phyloP scores from a whole-genome alignment of 2,797 vertebrate genomes.

The Crypturellus tataupa region DNA sequence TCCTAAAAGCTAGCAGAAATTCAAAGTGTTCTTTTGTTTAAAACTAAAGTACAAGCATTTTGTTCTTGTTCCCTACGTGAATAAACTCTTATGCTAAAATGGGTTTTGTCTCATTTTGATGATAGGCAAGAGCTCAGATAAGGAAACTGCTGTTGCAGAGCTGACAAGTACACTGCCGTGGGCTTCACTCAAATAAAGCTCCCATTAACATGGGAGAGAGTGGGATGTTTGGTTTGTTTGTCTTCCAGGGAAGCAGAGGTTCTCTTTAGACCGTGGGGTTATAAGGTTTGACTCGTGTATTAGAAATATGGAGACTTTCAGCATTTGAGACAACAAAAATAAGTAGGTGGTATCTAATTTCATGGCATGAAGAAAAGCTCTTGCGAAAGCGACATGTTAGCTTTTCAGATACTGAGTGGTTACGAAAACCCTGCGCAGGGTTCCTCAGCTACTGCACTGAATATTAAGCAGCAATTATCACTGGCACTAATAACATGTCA shows the following conservation, averaged over 20 bases:
- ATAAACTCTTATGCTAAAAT: slow-evolving; percentile 1
- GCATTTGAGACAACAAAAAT: neutral
- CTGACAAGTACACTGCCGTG: neutral
- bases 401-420: neutral
- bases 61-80: neutral
- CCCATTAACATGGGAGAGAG: neutral
- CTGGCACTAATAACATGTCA: neutral
- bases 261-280: neutral
- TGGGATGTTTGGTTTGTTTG: neutral
- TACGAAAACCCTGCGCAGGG: neutral
- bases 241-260: neutral
- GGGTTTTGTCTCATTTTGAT: neutral
- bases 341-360: neutral
- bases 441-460: neutral
- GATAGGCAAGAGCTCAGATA: neutral
- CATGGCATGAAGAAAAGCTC: no score
- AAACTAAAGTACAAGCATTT: neutral
- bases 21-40: slow-evolving; percentile 2
- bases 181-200: neutral
- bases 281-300: neutral
- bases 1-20: neutral
- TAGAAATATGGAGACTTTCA: neutral
- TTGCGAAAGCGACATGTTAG: neutral
- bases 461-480: neutral
- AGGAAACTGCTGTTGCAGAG: neutral